These are phyloP conservation scores for Xenopus petersii DNA, from an alignment of 2,797 vertebrate genomes.

Conservation along the genomic window DNA sequence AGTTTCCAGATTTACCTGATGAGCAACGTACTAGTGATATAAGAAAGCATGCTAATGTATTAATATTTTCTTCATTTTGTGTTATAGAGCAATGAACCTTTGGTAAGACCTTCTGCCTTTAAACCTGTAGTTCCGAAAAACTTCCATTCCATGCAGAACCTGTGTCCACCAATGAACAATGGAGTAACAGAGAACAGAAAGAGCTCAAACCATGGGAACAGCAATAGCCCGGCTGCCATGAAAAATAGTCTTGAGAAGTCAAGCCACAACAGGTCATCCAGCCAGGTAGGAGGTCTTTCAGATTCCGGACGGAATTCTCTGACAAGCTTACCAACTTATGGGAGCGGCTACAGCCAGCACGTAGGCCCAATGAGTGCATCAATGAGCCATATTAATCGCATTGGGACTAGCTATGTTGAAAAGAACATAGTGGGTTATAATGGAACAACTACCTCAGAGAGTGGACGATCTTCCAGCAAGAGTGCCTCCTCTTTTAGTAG, in stretches of 20 bases:
- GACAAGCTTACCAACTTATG: slow-evolving; percentile 93
- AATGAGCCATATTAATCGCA: slow-evolving; percentile 96
- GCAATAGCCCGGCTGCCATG: slow-evolving; percentile 71
- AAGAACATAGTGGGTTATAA: slow-evolving; percentile 84
- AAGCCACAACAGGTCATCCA: slow-evolving; percentile 71
- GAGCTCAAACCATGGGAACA: slow-evolving; percentile 69
- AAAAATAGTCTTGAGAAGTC: slow-evolving; percentile 71
- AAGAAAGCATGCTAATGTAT: too few relatives aligned
- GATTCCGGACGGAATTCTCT: slow-evolving; percentile 96
- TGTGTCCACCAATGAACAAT: slow-evolving; percentile 83
- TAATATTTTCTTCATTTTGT: slow-evolving; percentile 37
- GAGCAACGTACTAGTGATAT: too few relatives aligned
- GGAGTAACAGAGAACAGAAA: slow-evolving; percentile 75
- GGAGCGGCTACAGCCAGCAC: slow-evolving; percentile 81
- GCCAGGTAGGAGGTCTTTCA: slow-evolving; percentile 77
- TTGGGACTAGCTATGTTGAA: slow-evolving; percentile 79
- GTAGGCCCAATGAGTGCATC: slow-evolving; percentile 95
- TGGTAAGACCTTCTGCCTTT: slow-evolving; percentile 96
- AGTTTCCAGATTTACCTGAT: too few relatives aligned
- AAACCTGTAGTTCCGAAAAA: slow-evolving; percentile 98
- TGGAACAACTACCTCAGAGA: slow-evolving; percentile 91
- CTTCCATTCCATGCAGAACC: slow-evolving; percentile 99
- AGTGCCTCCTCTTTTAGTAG: slow-evolving; percentile 91
- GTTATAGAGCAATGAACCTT: slow-evolving; percentile 87
- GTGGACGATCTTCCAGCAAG: slow-evolving; percentile 91